phyloP scores from a whole-genome alignment of 2,888 invertebrate species.

The Embidobia sp. region DNA sequence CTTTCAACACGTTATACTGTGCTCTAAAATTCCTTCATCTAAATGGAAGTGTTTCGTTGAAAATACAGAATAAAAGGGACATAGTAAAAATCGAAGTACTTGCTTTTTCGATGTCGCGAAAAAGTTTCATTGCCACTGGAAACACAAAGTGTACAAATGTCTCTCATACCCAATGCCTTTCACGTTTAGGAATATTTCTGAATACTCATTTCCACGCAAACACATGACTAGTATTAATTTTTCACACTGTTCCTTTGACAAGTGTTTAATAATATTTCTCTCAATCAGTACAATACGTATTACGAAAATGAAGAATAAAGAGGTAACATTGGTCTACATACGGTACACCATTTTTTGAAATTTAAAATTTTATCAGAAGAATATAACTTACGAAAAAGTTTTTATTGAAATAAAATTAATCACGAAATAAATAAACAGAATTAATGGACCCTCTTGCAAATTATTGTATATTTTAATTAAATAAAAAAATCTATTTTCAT shows the following conservation, averaged over 20 bases:
- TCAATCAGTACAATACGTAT: no score
- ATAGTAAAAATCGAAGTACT: conserved; percentile 42
- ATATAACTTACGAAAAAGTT: no score
- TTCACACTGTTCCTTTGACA: background rate
- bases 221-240: background rate
- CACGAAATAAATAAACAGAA: no score
- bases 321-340: no score
- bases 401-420: no score
- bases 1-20: conserved; percentile 33
- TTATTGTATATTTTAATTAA: no score
- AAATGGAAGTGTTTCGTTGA: conserved; percentile 42
- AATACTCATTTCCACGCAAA: conserved; percentile 1
- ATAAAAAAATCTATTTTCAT: no score
- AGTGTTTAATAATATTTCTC: background rate
- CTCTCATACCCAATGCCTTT: conserved; percentile 9
- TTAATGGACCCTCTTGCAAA: no score
- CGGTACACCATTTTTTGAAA: no score
- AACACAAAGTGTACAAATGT: conserved; percentile 36
- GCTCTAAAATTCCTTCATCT: conserved; percentile 40
- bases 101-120: conserved; percentile 39
- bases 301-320: no score
- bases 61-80: conserved; percentile 43
- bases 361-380: no score
- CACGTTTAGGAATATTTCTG: conserved; percentile 2
- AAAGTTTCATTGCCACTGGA: conserved; percentile 32